These are phyloP conservation scores for Carlito syrichta DNA, from an alignment of 2,113 vertebrate genomes.

Conservation along the genomic window DNA sequence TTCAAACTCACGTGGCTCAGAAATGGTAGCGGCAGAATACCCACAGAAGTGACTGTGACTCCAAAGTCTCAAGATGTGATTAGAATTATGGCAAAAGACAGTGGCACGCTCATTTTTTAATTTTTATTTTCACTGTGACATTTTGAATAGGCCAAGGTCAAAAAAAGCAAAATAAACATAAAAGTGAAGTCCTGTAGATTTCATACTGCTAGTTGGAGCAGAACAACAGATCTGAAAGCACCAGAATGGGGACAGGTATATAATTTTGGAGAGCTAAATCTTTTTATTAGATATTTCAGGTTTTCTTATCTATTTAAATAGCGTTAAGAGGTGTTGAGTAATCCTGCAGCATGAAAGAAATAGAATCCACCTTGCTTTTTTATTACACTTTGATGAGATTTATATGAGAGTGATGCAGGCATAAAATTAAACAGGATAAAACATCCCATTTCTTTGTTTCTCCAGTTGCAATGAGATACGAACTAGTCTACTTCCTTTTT, in stretches of 20 bases:
- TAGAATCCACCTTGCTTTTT: not conserved
- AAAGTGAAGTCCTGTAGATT: slow-evolving; percentile 48
- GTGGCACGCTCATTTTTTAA: not conserved
- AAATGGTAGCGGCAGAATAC: not conserved
- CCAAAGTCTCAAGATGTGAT: slow-evolving; percentile 18
- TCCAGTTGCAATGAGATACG: not conserved
- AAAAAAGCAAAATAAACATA: slow-evolving; percentile 68
- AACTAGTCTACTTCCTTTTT: not conserved
- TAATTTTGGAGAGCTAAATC: not conserved
- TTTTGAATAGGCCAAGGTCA: slow-evolving; percentile 43
- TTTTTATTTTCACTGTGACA: slow-evolving; percentile 36
- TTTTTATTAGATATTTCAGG: not conserved
- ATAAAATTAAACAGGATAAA: slow-evolving; percentile 16
- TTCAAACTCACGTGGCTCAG: not conserved
- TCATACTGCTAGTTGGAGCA: slow-evolving; percentile 45
- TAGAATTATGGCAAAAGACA: slow-evolving; percentile 45
- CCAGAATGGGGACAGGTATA: not conserved
- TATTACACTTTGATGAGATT: not conserved
- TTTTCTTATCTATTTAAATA: not conserved
- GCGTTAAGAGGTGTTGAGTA: not conserved
- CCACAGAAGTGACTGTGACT: not conserved
- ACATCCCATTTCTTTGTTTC: slow-evolving; percentile 17
- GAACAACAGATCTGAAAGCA: slow-evolving; percentile 51
- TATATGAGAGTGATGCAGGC: not conserved
- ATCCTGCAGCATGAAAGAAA: not conserved